phyloP scores from a whole-genome alignment of 2,888 invertebrate species.

The Micropterix aruncella region DNA sequence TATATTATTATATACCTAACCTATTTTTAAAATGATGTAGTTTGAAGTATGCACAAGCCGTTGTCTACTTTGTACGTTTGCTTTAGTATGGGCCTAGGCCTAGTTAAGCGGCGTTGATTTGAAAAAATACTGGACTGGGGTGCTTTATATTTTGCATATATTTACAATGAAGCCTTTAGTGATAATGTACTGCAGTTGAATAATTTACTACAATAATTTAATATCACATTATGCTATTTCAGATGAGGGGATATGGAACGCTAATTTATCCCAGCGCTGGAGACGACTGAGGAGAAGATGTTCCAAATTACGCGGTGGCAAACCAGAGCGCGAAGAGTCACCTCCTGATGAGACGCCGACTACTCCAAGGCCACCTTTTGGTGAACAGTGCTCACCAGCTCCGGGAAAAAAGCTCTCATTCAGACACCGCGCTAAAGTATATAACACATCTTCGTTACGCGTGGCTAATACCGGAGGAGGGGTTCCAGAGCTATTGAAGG shows the following conservation, averaged over 20 bases:
- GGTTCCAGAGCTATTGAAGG: conserved; percentile 51
- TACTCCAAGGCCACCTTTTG: conserved; percentile 31
- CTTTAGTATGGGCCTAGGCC: too few relatives aligned
- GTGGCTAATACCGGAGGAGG: conserved; percentile 28
- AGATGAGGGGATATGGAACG: conserved; percentile 59
- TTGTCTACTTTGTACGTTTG: too few relatives aligned
- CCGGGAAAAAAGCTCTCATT: conserved; percentile 33
- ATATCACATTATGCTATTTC: too few relatives aligned
- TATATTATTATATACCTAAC: too few relatives aligned
- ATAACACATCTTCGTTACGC: conserved; percentile 34
- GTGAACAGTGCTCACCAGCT: conserved; percentile 33
- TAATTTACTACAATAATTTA: too few relatives aligned
- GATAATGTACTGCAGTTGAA: too few relatives aligned
- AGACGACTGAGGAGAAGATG: conserved; percentile 56
- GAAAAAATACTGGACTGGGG: too few relatives aligned
- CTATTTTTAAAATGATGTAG: too few relatives aligned
- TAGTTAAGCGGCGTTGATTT: too few relatives aligned
- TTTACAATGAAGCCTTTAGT: too few relatives aligned
- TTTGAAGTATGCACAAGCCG: too few relatives aligned
- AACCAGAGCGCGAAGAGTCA: conserved; percentile 37
- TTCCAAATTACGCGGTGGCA: conserved; percentile 50
- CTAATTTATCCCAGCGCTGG: conserved; percentile 63
- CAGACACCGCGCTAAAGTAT: conserved; percentile 35
- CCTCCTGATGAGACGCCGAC: conserved; percentile 43
- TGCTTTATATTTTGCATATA: too few relatives aligned